Conservation (phyloP, 1,140 invertebrate species). For the Caenorhabditis tropicalis region DNA sequence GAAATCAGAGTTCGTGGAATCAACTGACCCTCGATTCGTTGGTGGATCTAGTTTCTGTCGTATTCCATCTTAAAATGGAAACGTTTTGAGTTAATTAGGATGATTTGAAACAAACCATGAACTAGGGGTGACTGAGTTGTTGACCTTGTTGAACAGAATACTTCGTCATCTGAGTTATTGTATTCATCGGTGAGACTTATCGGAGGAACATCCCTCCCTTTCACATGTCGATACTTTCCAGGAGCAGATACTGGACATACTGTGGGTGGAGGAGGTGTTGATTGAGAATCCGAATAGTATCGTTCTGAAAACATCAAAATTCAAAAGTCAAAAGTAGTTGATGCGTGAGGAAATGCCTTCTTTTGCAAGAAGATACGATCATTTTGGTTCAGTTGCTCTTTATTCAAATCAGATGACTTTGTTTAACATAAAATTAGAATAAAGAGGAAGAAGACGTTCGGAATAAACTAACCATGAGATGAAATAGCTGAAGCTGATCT, state of each 20-base stretch:
- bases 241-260: constrained; percentile 20
- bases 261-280: not conserved
- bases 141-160: constrained; percentile 3
- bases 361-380: not conserved
- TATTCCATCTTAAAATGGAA: not conserved
- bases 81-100: too few species aligned
- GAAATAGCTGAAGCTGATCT: constrained; percentile 48
- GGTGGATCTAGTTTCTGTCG: not conserved
- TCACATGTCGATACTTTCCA: not conserved
- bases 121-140: not conserved
- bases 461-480: constrained; percentile 33
- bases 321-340: too few species aligned
- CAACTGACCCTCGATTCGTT: not conserved
- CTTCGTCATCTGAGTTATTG: constrained; percentile 12
- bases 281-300: constrained; percentile 21
- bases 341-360: too few species aligned
- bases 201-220: not conserved
- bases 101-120: not conserved
- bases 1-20: constrained; percentile 9
- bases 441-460: not conserved
- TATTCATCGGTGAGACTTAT: constrained; percentile 16
- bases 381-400: not conserved
- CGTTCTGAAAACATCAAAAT: not conserved
- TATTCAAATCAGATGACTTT: too few species aligned
- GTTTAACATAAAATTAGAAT: not conserved